Evolutionary conservation across 1,140 invertebrate genomes (phyloP).

Genomic region (Bradysia coprophila): DNA sequence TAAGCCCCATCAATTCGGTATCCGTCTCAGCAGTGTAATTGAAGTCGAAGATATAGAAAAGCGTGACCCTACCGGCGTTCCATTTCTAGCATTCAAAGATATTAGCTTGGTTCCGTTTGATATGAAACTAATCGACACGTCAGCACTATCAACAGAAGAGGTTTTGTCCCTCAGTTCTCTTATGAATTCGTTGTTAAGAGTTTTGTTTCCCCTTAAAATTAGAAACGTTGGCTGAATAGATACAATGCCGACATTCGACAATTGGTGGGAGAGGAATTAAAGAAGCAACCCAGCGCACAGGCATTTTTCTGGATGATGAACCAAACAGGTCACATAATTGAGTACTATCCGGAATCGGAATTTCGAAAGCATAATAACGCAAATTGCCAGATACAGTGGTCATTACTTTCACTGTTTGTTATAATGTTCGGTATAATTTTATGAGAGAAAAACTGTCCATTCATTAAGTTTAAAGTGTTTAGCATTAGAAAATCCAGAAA

Average conservation of each 20-base stretch:
- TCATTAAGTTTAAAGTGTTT: too few relatives aligned
- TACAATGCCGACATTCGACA: constrained; percentile 54
- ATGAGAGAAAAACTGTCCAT: too few relatives aligned
- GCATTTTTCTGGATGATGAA: constrained; percentile 66
- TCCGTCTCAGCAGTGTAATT: constrained; percentile 82
- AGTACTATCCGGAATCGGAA: constrained; percentile 21
- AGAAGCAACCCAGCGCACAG: constrained; percentile 39
- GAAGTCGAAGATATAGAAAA: constrained; percentile 48
- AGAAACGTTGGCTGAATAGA: constrained; percentile 59
- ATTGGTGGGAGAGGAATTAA: constrained; percentile 49
- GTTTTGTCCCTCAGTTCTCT: constrained; percentile 28
- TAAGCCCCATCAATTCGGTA: constrained; percentile 70
- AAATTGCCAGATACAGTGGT: too few relatives aligned
- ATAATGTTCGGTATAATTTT: too few relatives aligned
- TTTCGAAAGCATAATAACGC: background rate
- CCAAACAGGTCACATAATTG: constrained; percentile 48
- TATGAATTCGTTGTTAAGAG: constrained; percentile 1
- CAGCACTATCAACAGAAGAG: constrained; percentile 53
- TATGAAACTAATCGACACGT: constrained; percentile 67
- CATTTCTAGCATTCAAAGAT: constrained; percentile 54
- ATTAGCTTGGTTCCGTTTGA: constrained; percentile 87
- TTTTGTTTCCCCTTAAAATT: constrained; percentile 13
- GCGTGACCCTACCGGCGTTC: constrained; percentile 24
- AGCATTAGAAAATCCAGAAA: too few relatives aligned
- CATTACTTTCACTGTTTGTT: too few relatives aligned